A percentile compares a stretch with the other conserved stretches of the same genome.
Conservation (phyloP, 2,797 vertebrate species). For the Gambusia yucatana region DNA sequence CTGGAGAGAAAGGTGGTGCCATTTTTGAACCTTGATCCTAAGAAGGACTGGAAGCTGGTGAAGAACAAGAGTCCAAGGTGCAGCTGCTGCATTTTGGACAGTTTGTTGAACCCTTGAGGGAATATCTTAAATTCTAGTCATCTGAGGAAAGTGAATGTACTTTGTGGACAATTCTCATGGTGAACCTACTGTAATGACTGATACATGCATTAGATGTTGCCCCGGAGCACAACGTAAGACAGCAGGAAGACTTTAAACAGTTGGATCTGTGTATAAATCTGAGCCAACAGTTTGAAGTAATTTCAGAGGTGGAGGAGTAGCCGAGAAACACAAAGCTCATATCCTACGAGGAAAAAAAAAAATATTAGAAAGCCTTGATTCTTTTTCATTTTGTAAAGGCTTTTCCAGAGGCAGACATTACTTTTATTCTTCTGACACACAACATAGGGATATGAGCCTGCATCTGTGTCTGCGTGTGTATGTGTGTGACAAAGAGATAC, state of each 20-base stretch:
- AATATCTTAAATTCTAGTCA: not conserved
- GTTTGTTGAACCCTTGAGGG: not conserved
- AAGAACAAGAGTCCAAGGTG: not conserved
- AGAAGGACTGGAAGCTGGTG: not conserved
- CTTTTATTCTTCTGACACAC: conserved; percentile 68
- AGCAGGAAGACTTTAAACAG: conserved; percentile 52
- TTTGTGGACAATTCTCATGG: not conserved
- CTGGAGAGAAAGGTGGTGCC: no score
- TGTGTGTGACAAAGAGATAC: conserved; percentile 2
- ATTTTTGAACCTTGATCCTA: not conserved
- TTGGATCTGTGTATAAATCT: conserved; percentile 49
- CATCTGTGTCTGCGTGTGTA: conserved; percentile 18
- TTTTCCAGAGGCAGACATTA: conserved; percentile 73
- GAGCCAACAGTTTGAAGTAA: conserved; percentile 57
- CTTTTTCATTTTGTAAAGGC: conserved; percentile 72
- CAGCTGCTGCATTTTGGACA: not conserved
- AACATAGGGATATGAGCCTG: conserved; percentile 38
- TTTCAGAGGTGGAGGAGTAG: conserved; percentile 58
- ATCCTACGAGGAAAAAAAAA: conserved; percentile 61
- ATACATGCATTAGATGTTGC: conserved; percentile 36
- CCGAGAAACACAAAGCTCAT: conserved; percentile 66
- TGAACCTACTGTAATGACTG: conserved; percentile 30
- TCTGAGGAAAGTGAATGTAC: not conserved
- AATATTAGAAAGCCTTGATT: conserved; percentile 67
- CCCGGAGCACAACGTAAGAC: conserved; percentile 46